Evolutionary conservation across 2,888 invertebrate genomes (phyloP).

Genomic region (Noctua comes): DNA sequence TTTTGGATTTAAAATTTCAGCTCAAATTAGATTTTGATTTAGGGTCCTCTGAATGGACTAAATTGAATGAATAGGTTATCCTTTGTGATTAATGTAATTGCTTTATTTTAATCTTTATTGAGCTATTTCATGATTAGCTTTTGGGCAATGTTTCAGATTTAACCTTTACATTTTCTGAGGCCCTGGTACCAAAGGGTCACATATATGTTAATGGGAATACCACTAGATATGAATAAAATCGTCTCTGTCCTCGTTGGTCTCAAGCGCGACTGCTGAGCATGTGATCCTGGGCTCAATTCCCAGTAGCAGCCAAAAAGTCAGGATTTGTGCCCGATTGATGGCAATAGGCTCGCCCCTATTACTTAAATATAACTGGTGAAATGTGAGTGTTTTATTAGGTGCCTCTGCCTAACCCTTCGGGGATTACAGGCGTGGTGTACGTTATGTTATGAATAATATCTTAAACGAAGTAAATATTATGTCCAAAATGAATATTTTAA

Average conservation of each 20-base stretch:
- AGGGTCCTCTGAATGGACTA: neutral
- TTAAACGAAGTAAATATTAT: neutral
- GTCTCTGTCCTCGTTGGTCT: too few species aligned
- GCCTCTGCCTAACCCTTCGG: too few species aligned
- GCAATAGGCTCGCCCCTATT: too few species aligned
- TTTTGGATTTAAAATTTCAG: slow-evolving; percentile 29
- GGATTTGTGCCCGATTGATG: too few species aligned
- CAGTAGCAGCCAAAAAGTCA: too few species aligned
- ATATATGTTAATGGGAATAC: neutral
- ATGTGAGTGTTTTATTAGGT: too few species aligned
- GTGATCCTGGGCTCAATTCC: too few species aligned
- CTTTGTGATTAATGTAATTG: slow-evolving; percentile 6
- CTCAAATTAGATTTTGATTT: slow-evolving; percentile 43
- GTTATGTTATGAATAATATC: neutral
- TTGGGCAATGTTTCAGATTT: neutral
- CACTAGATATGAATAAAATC: too few species aligned
- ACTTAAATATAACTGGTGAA: too few species aligned
- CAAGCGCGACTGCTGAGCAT: too few species aligned
- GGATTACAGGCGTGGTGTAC: too few species aligned
- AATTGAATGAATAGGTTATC: slow-evolving; percentile 27
- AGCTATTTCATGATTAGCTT: neutral
- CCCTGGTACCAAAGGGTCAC: neutral
- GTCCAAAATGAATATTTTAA: too few species aligned
- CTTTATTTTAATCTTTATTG: neutral
- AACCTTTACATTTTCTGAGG: neutral